Percentiles rank a stretch among this genome's conserved stretches.
These are phyloP conservation scores for Hippocampus abdominalis DNA, from an alignment of 2,113 vertebrate species.

Conservation along the genomic window DNA sequence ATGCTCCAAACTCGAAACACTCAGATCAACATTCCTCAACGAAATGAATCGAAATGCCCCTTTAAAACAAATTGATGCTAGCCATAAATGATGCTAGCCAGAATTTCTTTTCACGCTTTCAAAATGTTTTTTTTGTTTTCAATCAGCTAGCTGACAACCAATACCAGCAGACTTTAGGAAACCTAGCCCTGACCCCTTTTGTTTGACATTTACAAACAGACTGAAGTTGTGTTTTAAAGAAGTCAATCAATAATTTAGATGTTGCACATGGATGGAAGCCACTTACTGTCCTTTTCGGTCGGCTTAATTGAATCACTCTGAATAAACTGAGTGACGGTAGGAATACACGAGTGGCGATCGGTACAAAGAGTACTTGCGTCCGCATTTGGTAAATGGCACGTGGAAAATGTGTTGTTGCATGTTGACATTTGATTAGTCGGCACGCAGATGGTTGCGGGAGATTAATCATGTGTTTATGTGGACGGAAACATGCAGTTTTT, in stretches of 20 bases:
- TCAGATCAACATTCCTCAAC: too few species aligned
- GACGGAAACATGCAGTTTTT: constrained; percentile 41
- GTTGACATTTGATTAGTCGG: constrained; percentile 35
- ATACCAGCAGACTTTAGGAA: too few species aligned
- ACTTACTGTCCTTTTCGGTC: constrained; percentile 1
- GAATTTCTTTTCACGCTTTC: too few species aligned
- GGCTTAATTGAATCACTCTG: not conserved
- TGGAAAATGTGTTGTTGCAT: constrained; percentile 15
- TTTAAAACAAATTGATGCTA: too few species aligned
- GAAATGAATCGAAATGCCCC: too few species aligned
- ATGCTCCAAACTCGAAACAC: too few species aligned
- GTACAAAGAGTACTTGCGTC: not conserved
- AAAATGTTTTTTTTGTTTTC: too few species aligned
- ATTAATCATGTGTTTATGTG: constrained; percentile 41
- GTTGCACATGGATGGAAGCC: not conserved
- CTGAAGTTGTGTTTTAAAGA: not conserved
- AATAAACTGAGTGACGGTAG: not conserved
- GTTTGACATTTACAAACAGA: not conserved
- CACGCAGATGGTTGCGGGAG: constrained; percentile 39
- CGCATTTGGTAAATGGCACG: not conserved
- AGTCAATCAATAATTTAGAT: not conserved
- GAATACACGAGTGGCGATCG: not conserved
- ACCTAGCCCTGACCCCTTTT: too few species aligned
- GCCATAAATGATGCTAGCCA: too few species aligned
- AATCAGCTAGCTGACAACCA: too few species aligned